phyloP scores from a whole-genome alignment of 2,888 invertebrate species.

The Pegoplata infirma region DNA sequence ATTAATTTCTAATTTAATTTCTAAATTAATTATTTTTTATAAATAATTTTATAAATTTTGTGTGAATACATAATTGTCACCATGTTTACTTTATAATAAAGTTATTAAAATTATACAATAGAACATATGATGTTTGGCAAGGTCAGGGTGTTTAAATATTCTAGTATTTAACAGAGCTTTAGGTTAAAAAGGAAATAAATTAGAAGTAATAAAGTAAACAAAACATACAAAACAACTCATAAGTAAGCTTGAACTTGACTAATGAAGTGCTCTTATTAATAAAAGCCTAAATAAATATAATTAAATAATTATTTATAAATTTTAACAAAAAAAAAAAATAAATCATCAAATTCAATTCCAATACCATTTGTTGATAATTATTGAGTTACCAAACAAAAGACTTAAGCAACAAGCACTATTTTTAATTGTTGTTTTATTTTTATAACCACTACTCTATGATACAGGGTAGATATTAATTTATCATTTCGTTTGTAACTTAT shows the following conservation, averaged over 20 bases:
- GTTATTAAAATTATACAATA: conserved; percentile 61
- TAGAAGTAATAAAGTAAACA: conserved; percentile 35
- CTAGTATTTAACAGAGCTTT: background rate
- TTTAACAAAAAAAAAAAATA: background rate
- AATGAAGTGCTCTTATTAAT: background rate
- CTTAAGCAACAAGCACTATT: conserved; percentile 34
- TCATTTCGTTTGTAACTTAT: too few relatives aligned
- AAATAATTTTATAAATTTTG: too few relatives aligned
- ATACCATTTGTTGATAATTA: background rate
- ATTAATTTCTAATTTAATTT: too few relatives aligned
- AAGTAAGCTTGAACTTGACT: conserved; percentile 40
- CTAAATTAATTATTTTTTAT: too few relatives aligned
- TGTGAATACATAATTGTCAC: too few relatives aligned
- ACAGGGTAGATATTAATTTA: too few relatives aligned
- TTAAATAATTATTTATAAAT: conserved; percentile 22
- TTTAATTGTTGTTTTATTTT: conserved; percentile 5
- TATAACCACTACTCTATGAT: too few relatives aligned
- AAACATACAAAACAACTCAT: conserved; percentile 44
- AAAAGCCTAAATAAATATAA: conserved; percentile 6
- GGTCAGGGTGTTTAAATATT: conserved; percentile 32
- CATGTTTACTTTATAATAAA: conserved; percentile 48
- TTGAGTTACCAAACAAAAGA: conserved; percentile 39
- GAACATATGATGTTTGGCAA: conserved; percentile 66
- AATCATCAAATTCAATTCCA: too few relatives aligned
- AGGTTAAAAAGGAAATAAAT: conserved; percentile 53